Base-by-base conservation (phyloP, 2,888 invertebrate species). In the Bruchidius siliquastri region DNA sequence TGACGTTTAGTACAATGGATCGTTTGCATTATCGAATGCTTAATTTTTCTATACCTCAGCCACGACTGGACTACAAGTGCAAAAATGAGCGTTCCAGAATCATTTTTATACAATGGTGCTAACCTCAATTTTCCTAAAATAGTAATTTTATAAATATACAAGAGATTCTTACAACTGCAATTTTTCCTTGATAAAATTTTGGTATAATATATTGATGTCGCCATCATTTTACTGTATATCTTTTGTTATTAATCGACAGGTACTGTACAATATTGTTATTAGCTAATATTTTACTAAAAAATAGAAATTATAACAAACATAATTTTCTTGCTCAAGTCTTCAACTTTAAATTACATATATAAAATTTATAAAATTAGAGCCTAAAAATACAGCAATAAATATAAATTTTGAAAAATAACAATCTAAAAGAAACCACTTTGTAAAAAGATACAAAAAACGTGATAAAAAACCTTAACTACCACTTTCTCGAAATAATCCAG, bases 241-340 rank as follows among this genome's bases (percentile, higher is more conserved):
- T 73, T 72, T 74, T 72, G 72, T 76, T 73, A 74, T 73, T 67
- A 74, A 76, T 77, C 75, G 79, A 80, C 80, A 80, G 80, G 80
- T 80, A 80, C 80, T 80, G 79, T 80, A 80, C 80, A 80, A 79
- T 79, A 78, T 80, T n/a, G n/a, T n/a, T 78, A 77, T 80, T 49
- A 49, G 49, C 74, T 77, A 75, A 77, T 75, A 76, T 75, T 72
- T 71, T 71, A 72, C 70, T 76, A 75, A 73, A 74, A 75, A 75
- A 74, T 75, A 75, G 75, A 77, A 78, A 75, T 73, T 76, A 75
- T 77, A 78, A 78, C 77, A 76, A 74, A 72, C 75, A 77, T 76
- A 77, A 72, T 77, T 74, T 76, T 77, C 71, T 71, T 71, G 72
- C 74, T 69, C 72, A 75, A 71, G 68, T 67, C n/a, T n/a, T 73